Base-by-base conservation (phyloP, 2,888 invertebrate genomes). In the Cryptops parisi region DNA sequence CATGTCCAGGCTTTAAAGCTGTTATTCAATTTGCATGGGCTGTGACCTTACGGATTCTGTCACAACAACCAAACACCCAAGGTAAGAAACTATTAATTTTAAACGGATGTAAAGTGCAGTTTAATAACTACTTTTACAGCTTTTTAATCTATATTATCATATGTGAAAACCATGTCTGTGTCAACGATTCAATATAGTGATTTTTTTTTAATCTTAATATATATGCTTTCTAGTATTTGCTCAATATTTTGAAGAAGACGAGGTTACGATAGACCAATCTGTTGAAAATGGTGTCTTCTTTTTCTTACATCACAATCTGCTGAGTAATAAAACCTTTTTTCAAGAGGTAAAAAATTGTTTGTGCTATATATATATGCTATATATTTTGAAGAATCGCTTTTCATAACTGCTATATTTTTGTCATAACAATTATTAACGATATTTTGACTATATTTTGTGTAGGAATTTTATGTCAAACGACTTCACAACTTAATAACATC, bases 401-500 rank as follows among this genome's bases (percentile, higher is more conserved):
- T 33, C 15, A 9, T 9, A 33, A 9, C 33, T 33, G 15, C 6
- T 33, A 9, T 33, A 33, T 33, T 33, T 33, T 33, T 9, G 6
- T 33, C 33, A 33, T 15, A 33, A 9, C n/a, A n/a, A n/a, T 22
- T 44, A 4, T 17, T 23, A 44, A 33, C 12, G 21, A 44, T n/a
- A 45, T 45, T 45, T 45, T 22, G 15, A 21, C 15, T 43, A 40
- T 56, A 15, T 6, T 43, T 40, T 46, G 59, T 65, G 6, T 63
- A 76, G 68, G 84, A 88, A 68, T 90, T 88, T 67, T 84, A 88
- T 64, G 76, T 85, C 62, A 78, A 84, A 22, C 78, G 87, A 44
- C 72, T 93, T 45, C 94, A 96, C 70, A 76, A 79, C 17, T 72
- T 94, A 6, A 75, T 94, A 51, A 87, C 89, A 0, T 93, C 94